Evolutionary conservation across 2,113 vertebrate genomes (phyloP).

Genomic region (Pseudorhombus dupliciocellatus): DNA sequence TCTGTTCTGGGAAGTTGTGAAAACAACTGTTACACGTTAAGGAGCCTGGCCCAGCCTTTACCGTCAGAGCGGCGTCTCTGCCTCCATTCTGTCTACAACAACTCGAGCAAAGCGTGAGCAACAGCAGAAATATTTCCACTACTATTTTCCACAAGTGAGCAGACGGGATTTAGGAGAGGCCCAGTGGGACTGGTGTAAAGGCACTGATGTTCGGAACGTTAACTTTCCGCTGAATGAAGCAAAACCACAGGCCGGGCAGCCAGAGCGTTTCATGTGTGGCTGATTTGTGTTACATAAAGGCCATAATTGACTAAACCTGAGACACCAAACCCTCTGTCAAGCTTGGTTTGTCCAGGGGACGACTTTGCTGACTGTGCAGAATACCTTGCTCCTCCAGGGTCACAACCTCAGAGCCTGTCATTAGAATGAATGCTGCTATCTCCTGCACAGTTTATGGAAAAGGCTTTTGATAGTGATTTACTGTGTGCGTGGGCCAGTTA

Average conservation of each 20-base stretch:
- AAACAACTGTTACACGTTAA: not conserved
- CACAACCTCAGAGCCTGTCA: too few species aligned
- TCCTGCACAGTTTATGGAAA: not conserved
- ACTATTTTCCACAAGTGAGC: slow-evolving; percentile 39
- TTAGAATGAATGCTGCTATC: not conserved
- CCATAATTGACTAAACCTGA: slow-evolving; percentile 39
- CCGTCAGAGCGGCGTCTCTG: not conserved
- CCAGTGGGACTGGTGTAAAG: slow-evolving; percentile 15
- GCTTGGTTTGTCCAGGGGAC: slow-evolving; percentile 10
- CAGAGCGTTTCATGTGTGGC: slow-evolving; percentile 34
- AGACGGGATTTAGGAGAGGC: slow-evolving; percentile 47
- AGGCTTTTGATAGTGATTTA: not conserved
- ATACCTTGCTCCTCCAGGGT: not conserved
- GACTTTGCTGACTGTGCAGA: slow-evolving; percentile 12
- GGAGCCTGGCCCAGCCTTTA: not conserved
- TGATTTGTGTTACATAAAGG: slow-evolving; percentile 28
- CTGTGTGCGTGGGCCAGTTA: not conserved
- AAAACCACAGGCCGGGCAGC: slow-evolving; percentile 51
- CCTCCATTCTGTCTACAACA: slow-evolving; percentile 12
- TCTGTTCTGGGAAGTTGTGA: slow-evolving; percentile 17
- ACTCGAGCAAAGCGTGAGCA: slow-evolving; percentile 26
- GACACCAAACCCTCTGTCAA: slow-evolving; percentile 1
- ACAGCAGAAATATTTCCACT: slow-evolving; percentile 61
- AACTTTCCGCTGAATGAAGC: slow-evolving; percentile 65
- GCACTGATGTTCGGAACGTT: slow-evolving; percentile 28